Conservation (phyloP, 2,797 vertebrate species). For the Brachyrhaphis roseni region DNA sequence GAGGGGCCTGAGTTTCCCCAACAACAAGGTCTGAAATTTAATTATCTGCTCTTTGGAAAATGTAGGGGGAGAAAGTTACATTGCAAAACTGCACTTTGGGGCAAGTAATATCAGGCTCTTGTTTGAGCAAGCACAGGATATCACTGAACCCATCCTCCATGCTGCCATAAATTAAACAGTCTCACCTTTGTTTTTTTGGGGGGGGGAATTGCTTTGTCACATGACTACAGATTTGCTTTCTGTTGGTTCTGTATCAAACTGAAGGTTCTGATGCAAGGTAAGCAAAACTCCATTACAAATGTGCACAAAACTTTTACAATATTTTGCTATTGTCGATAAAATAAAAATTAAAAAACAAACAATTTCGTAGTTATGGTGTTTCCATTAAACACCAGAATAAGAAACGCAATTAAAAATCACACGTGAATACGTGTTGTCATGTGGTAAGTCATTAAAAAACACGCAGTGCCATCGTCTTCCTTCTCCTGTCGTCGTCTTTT, state of each 20-base stretch:
- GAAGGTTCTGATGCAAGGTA: not conserved
- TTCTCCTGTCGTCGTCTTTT: too few relatives aligned
- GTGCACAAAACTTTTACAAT: too few relatives aligned
- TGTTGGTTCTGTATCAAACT: not conserved
- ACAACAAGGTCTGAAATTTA: constrained; percentile 81
- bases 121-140: constrained; percentile 62
- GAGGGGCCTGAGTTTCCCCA: constrained; percentile 73
- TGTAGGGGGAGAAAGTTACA: constrained; percentile 71
- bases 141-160: constrained; percentile 50
- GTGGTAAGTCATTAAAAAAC: too few relatives aligned
- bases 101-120: constrained; percentile 68
- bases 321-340: too few relatives aligned
- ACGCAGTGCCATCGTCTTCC: too few relatives aligned
- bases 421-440: too few relatives aligned
- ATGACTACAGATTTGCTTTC: constrained; percentile 8
- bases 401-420: too few relatives aligned
- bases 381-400: too few relatives aligned
- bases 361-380: too few relatives aligned
- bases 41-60: constrained; percentile 82
- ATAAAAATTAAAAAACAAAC: too few relatives aligned
- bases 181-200: constrained; percentile 34
- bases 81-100: constrained; percentile 77
- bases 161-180: constrained; percentile 61
- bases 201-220: constrained; percentile 11
- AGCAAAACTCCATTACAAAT: not conserved